A percentile compares a stretch with the other conserved stretches of the same genome.
These are phyloP conservation scores for Odontesthes bonariensis DNA, from an alignment of 2,113 vertebrate genomes.

Conservation along the genomic window DNA sequence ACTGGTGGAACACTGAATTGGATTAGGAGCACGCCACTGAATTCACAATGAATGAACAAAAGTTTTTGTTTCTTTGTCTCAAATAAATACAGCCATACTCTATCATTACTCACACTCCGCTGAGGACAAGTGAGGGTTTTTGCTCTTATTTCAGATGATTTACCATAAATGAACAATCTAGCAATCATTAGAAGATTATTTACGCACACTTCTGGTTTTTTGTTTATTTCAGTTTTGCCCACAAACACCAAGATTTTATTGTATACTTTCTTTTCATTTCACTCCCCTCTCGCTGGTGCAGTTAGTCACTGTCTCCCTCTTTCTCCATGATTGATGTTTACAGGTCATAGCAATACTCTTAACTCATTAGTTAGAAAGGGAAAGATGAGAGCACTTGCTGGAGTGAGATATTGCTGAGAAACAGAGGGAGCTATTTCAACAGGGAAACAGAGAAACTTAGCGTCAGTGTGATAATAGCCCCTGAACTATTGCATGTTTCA, in stretches of 20 bases:
- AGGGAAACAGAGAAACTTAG: slow-evolving; percentile 86
- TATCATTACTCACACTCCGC: slow-evolving; percentile 33
- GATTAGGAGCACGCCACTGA: slow-evolving; percentile 62
- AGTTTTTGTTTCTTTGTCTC: slow-evolving; percentile 55
- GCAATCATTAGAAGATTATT: slow-evolving; percentile 49
- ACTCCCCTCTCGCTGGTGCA: slow-evolving; percentile 56
- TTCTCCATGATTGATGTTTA: slow-evolving; percentile 80
- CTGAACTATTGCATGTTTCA: slow-evolving; percentile 88
- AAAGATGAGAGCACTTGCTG: slow-evolving; percentile 78
- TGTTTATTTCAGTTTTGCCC: slow-evolving; percentile 49
- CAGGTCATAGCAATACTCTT: slow-evolving; percentile 84
- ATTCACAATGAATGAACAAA: slow-evolving; percentile 68
- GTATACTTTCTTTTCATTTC: slow-evolving; percentile 79
- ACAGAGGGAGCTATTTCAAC: slow-evolving; percentile 70
- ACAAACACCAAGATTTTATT: slow-evolving; percentile 67
- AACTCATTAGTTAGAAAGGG: slow-evolving; percentile 84
- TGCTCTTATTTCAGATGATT: slow-evolving; percentile 31
- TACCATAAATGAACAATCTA: slow-evolving; percentile 15
- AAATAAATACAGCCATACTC: slow-evolving; percentile 28
- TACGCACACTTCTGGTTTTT: slow-evolving; percentile 30
- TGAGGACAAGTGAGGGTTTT: slow-evolving; percentile 41
- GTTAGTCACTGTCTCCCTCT: slow-evolving; percentile 79
- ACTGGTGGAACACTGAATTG: slow-evolving; percentile 60
- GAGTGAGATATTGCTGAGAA: slow-evolving; percentile 79
- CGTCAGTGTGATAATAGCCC: slow-evolving; percentile 88